Evolutionary conservation across 1,140 invertebrate species (phyloP).

Genomic region (Olivierus martensii): DNA sequence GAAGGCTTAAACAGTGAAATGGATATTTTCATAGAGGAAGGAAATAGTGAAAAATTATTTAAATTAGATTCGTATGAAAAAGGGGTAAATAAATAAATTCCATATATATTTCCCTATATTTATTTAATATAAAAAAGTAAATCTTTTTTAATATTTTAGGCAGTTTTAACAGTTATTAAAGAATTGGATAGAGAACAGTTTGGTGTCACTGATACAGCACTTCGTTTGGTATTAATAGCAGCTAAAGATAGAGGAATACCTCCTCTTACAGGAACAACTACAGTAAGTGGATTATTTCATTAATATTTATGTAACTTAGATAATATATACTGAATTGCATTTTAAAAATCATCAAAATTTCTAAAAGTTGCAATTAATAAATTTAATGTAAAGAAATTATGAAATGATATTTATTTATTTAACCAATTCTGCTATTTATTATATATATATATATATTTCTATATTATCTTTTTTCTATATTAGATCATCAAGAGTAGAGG

Average conservation of each 20-base stretch:
- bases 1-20: conserved; percentile 30
- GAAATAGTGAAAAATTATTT: conserved; percentile 28
- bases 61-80: conserved; percentile 22
- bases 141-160: neutral
- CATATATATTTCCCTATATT: neutral
- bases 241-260: conserved; percentile 29
- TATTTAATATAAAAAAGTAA: too few species aligned
- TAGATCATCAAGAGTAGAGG: too few species aligned
- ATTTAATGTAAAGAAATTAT: too few species aligned
- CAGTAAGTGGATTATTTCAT: conserved; percentile 30
- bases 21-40: conserved; percentile 30
- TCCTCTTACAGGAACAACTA: conserved; percentile 45
- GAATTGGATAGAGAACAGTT: conserved; percentile 24
- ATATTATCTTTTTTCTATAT: too few species aligned
- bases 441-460: too few species aligned
- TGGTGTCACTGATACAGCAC: conserved; percentile 20
- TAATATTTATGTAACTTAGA: neutral
- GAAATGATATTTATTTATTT: too few species aligned
- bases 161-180: conserved; percentile 21
- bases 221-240: conserved; percentile 29
- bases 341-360: too few species aligned
- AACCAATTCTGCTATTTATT: too few species aligned
- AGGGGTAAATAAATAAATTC: conserved; percentile 14
- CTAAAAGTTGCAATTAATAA: too few species aligned
- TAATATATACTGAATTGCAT: too few species aligned